Evolutionary conservation across 2,797 vertebrate species (phyloP), one percentile per base, ranked within the genome.

Genomic region (Echeneis naucrates): DNA sequence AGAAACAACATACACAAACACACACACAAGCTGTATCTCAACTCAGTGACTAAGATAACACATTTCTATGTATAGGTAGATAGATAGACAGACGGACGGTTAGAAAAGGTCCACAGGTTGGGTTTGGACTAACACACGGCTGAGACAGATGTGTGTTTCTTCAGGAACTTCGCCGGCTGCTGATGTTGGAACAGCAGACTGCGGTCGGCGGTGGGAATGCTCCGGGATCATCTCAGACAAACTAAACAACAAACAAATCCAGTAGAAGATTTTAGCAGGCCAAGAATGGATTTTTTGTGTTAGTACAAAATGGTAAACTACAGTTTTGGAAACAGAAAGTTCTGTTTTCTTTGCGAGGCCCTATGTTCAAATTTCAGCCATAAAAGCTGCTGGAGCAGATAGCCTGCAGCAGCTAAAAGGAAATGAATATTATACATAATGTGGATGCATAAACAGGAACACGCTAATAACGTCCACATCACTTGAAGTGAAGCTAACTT

Each of bases 1-100:
- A 56, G 23, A 79, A 67, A 68, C 66, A 55, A 50, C 47, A 48
- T 23, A 64, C 64, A 70, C 33, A 56, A 47, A 69, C 59, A 48
- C 44, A 66, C 26, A 1, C 55, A 55, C 38, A 53, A n/a, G n/a
- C 47, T 35, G 33, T 35, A 35, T 35, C 8, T 3, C 8, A 56
- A 38, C 50, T 44, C 52, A 51, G 1, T 4, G 13, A 57, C 8
- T 5, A 44, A 57, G 57, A 68, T 50, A 40, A 77, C 35, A 47
- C 24, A 42, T 42, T 8, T 56, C 23, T 42, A 17, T 4, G 2
- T n/a, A 44, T 23, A 0, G 1, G 44, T 6, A 9, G 44, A 62
- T 0, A 24, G 27, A 53, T 1, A 32, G 63, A 51, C 5, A 52
- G 8, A 62, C 0, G 38, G 45, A 64, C 2, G 7, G 44, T 23